These are phyloP conservation scores for Idaea straminata DNA, from an alignment of 2,888 invertebrate genomes.

Conservation along the genomic window DNA sequence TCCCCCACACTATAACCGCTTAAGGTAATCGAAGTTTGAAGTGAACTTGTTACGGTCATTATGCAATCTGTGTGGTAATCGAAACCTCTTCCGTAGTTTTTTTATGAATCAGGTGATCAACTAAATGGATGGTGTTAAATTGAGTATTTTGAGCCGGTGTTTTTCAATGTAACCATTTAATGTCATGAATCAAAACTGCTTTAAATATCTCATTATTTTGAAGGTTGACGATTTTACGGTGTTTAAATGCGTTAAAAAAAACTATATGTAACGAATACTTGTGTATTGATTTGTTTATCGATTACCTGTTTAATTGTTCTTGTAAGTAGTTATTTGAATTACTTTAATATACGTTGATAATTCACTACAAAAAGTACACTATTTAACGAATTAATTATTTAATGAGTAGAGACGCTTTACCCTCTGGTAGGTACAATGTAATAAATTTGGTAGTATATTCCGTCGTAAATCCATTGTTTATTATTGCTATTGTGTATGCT, in stretches of 20 bases:
- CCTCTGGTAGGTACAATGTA: neutral
- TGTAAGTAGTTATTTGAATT: neutral
- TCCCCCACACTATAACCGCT: conserved; percentile 45
- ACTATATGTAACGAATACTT: neutral
- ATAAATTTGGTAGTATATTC: conserved; percentile 6
- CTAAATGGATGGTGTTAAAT: conserved; percentile 66
- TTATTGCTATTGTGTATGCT: conserved; percentile 59
- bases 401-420: neutral
- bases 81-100: conserved; percentile 53
- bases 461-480: conserved; percentile 49
- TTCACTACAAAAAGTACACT: no score
- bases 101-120: conserved; percentile 37
- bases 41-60: conserved; percentile 42
- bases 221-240: conserved; percentile 16
- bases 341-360: neutral
- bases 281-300: neutral
- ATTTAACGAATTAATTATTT: no score
- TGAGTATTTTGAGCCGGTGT: conserved; percentile 54
- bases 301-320: conserved; percentile 1
- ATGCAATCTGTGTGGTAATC: conserved; percentile 54
- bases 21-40: conserved; percentile 45
- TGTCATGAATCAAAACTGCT: conserved; percentile 28
- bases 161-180: conserved; percentile 36
- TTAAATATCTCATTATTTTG: conserved; percentile 29
- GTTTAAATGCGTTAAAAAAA: neutral